Evolutionary conservation across 2,888 invertebrate species (phyloP), one percentile per base, ranked within the genome.

Genomic region (Caenorhabditis sp.): DNA sequence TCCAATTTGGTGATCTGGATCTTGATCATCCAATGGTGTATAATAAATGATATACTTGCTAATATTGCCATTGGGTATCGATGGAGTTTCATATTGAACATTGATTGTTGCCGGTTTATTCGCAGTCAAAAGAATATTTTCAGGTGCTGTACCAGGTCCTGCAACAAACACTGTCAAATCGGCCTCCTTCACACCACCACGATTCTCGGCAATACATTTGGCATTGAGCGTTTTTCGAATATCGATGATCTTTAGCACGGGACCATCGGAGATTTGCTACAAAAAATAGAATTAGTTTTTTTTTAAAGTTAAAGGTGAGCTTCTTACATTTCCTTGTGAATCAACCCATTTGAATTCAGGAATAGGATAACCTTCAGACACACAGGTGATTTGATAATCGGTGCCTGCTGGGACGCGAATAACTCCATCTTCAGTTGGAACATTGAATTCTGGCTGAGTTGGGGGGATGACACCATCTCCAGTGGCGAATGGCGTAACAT

Each of bases 21-120:
- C 81, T 80, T 87, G 87, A 52, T 87, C 84, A 60, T 87, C 87
- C 21, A 87, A 67, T 14, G 85, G 84, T 36, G 84, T 86, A 78
- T 87, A 87, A 67, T 87, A 87, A 57, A 87, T 76, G 56, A 87
- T 85, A 70, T 87, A 87, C 49, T 85, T 83, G 20, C 79, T 82
- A 63, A 87, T 84, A 58, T 84, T 80, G 62, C 87, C 87, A 63
- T 87, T 87, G 0, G 87, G 80, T 64, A 85, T 82, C 8, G 75
- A 76, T 12, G 87, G 87, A 4, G 83, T 78, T 53, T 87, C 84
- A 78, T 84, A 87, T 17, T 66, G 70, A 17, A 84, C 84, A 21
- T 80, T 74, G 59, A 87, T 86, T 12, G 84, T 85, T 26, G 83
- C 74, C 26, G 87, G 87, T 61, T 81, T 80, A 36, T 85, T 82